Evolutionary conservation across 2,113 vertebrate species (phyloP).

Genomic region (Leptosomus discolor): DNA sequence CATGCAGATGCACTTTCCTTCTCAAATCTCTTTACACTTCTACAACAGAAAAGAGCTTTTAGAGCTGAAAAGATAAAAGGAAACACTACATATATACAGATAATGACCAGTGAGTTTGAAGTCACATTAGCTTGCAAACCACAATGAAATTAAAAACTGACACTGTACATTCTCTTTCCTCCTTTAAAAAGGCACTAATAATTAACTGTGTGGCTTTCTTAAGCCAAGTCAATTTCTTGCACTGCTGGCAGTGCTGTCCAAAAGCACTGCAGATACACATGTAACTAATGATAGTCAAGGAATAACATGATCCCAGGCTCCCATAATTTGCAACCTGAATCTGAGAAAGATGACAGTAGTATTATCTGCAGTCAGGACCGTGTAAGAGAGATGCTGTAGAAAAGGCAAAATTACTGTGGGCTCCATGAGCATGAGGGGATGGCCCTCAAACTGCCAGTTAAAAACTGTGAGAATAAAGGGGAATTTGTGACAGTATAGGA

Average conservation of each 20-base stretch:
- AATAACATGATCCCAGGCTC: background rate
- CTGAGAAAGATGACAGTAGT: background rate
- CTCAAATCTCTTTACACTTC: background rate
- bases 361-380: background rate
- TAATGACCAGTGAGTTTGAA: background rate
- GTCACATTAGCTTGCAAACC: background rate
- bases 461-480: background rate
- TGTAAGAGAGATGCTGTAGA: background rate
- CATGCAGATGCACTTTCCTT: background rate
- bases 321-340: background rate
- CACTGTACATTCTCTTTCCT: background rate
- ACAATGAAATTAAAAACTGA: conserved; percentile 42
- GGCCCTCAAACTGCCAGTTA: background rate
- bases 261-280: background rate
- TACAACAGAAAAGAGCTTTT: background rate
- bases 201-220: conserved; percentile 36
- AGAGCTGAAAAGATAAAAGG: background rate
- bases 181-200: background rate
- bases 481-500: background rate
- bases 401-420: background rate
- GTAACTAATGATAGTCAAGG: background rate
- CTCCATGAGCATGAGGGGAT: accelerated
- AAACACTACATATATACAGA: background rate
- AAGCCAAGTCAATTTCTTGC: conserved; percentile 5
- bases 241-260: background rate